Evolutionary conservation across 2,888 invertebrate species (phyloP), one percentile per base, ranked within the genome.

Genomic region (Steromphala cineraria): DNA sequence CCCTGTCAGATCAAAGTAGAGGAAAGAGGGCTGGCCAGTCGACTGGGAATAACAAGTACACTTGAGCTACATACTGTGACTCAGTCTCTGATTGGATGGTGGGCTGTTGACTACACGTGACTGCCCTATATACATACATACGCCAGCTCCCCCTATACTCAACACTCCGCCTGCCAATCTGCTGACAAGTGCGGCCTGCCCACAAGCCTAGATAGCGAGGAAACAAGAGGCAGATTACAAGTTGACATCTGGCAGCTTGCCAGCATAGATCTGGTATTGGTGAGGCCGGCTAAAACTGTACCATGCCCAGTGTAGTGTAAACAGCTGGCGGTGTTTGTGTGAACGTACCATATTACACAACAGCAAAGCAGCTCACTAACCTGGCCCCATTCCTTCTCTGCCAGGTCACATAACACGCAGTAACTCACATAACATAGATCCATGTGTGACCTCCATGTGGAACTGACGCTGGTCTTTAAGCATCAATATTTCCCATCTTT

Each of bases 311-410:
- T 71, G 71, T 71, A 36, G 71, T 71, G 40, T 71, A 71, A 71
- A 71, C 71, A 71, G 71, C 71, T 71, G 71, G 71, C 19, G 7
- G 17, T 36, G 71, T 40, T 71, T 71, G 40, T 71, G 71, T 71
- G 71, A 71, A 71, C 24, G 40, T 71, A 71, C 71, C 71, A 36
- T 19, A 19, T 71, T 71, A 71, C 71, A 71, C 71, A 71, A 71
- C 71, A 71, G 40, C 71, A 36, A 31, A 40, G 46, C 46, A 8
- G 46, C 46, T 13, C 10, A 46, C 46, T 46, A 46, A 46, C 46
- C 71, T 71, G 36, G 71, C 71, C 71, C 71, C 71, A 71, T 71
- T 71, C 71, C 71, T 71, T 46, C 10, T 46, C 46, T 46, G 10
- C 28, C 62, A 62, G 62, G 62, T 62, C 62, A 62, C 62, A 62